These are phyloP conservation scores for Brachionus manjavacas DNA, from an alignment of 1,140 invertebrate genomes.

Conservation along the genomic window DNA sequence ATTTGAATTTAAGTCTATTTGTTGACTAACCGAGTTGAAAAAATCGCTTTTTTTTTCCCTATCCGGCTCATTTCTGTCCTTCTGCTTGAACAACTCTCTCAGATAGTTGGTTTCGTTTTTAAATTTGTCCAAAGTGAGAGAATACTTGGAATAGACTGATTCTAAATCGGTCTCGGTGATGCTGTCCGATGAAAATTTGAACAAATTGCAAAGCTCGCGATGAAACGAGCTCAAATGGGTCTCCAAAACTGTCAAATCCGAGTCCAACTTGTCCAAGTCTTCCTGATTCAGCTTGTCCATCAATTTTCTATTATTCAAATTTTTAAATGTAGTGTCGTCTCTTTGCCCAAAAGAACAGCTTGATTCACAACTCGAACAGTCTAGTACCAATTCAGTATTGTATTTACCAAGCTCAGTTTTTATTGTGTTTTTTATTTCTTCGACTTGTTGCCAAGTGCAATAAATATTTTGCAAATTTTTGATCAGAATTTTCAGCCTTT, in stretches of 20 bases:
- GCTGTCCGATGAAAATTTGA: background rate
- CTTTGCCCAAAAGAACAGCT: background rate
- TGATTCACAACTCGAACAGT: background rate
- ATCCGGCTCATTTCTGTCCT: background rate
- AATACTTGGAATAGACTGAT: background rate
- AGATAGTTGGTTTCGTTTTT: background rate
- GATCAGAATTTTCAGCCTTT: background rate
- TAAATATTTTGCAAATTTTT: constrained; percentile 26
- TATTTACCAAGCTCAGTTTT: background rate
- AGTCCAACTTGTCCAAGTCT: background rate
- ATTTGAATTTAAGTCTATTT: background rate
- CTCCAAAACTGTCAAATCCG: background rate
- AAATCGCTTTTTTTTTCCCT: background rate
- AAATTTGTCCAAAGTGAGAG: background rate
- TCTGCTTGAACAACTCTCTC: background rate
- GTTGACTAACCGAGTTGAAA: background rate
- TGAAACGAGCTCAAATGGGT: background rate
- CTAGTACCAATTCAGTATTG: background rate
- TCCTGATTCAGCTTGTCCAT: background rate
- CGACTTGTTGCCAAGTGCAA: background rate
- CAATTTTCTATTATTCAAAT: constrained; percentile 18
- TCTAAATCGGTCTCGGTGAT: background rate
- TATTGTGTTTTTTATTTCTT: background rate
- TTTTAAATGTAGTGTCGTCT: background rate
- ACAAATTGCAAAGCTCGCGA: background rate